Evolutionary conservation across 2,113 vertebrate genomes (phyloP).

Genomic region (Lagopus leucura): DNA sequence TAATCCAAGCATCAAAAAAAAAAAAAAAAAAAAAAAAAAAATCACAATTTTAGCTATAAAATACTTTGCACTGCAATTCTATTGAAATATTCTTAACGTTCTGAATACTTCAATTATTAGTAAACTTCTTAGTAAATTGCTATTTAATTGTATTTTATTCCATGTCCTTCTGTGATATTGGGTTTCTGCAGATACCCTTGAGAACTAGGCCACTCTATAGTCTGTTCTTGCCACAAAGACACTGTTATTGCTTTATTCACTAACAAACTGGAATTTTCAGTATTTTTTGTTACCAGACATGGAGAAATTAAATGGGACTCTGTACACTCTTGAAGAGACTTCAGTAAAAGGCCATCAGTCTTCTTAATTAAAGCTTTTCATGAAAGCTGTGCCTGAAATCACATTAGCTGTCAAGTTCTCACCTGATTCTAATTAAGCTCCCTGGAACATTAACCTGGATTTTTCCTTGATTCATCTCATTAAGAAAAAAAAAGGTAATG

Average conservation of each 20-base stretch:
- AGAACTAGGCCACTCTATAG: neutral
- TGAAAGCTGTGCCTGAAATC: slow-evolving; percentile 87
- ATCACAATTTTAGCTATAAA: neutral
- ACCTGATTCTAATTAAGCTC: slow-evolving; percentile 95
- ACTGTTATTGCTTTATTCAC: neutral
- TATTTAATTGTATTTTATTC: neutral
- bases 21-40: neutral
- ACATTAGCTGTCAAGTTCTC: slow-evolving; percentile 85
- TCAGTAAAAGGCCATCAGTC: slow-evolving; percentile 92
- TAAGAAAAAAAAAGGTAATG: slow-evolving; percentile 86
- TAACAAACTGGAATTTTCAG: slow-evolving; percentile 49
- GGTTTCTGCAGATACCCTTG: neutral
- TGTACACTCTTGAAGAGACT: slow-evolving; percentile 79
- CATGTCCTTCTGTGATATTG: neutral
- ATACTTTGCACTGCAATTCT: neutral
- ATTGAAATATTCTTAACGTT: slow-evolving; percentile 6
- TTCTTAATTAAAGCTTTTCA: slow-evolving; percentile 93
- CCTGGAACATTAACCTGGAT: slow-evolving; percentile 89
- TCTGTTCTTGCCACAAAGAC: neutral
- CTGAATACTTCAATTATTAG: slow-evolving; percentile 14
- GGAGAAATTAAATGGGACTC: slow-evolving; percentile 79
- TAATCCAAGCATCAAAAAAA: neutral
- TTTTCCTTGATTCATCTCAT: slow-evolving; percentile 88
- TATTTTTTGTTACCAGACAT: slow-evolving; percentile 62
- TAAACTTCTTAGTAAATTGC: slow-evolving; percentile 15